These are phyloP conservation scores for Arbacia lixula DNA, from an alignment of 53 echinoderm and acorn worm genomes.

Conservation along the genomic window DNA sequence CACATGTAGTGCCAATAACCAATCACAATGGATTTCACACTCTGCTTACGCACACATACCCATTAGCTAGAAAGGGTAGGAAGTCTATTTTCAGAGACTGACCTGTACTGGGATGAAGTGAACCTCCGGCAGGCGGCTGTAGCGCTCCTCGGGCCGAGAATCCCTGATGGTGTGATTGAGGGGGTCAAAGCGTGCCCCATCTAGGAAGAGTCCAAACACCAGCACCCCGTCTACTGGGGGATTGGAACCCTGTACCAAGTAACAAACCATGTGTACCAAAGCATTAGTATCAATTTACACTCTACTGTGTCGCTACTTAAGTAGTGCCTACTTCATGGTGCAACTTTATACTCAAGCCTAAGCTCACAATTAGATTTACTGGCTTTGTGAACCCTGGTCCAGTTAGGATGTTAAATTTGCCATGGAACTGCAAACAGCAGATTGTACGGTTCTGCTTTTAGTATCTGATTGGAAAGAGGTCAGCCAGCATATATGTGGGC, in stretches of 20 bases:
- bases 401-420: too few species aligned
- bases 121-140: slow-evolving; percentile 88
- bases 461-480: too few species aligned
- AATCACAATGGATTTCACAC: not conserved
- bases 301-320: too few species aligned
- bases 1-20: not conserved
- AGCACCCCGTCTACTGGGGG: slow-evolving; percentile 83
- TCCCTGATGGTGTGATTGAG: slow-evolving; percentile 72
- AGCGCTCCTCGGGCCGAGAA: slow-evolving; percentile 85
- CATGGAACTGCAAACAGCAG: too few species aligned
- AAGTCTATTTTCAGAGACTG: not conserved
- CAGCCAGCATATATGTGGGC: too few species aligned
- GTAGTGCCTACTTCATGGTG: too few species aligned
- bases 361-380: too few species aligned
- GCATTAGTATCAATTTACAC: too few species aligned
- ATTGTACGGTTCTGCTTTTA: too few species aligned
- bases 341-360: too few species aligned
- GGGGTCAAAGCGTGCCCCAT: slow-evolving; percentile 94
- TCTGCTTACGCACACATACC: not conserved
- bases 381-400: too few species aligned
- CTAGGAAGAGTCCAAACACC: slow-evolving; percentile 93
- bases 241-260: slow-evolving; percentile 71
- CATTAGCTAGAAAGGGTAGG: not conserved
- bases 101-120: slow-evolving; percentile 93
- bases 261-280: not conserved